A percentile compares a stretch with the other conserved stretches of the same genome.
Evolutionary conservation across 2,888 invertebrate species (phyloP).

Genomic region (Pristionchus entomophagus): DNA sequence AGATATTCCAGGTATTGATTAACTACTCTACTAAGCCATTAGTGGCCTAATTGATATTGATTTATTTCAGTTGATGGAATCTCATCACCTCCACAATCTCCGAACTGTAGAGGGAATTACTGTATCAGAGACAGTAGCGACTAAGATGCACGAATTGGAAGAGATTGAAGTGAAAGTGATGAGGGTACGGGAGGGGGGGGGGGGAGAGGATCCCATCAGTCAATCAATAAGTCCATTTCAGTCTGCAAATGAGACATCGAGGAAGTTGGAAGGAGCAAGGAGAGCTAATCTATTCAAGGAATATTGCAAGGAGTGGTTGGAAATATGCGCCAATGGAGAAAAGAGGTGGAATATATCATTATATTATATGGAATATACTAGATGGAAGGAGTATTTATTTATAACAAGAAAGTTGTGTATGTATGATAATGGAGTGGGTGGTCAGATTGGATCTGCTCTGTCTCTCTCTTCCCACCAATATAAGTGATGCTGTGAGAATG

Average conservation of each 20-base stretch:
- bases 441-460: background rate
- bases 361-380: background rate
- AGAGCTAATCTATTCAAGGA: conserved; percentile 5
- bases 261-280: conserved; percentile 33
- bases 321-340: conserved; percentile 2
- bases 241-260: conserved; percentile 32
- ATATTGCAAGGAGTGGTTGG: conserved; percentile 20
- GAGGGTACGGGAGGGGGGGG: background rate
- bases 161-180: background rate
- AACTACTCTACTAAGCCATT: too few species aligned
- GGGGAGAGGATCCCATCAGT: background rate
- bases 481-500: conserved; percentile 44
- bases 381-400: background rate
- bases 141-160: background rate
- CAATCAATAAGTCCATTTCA: background rate
- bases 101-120: background rate
- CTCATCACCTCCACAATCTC: background rate
- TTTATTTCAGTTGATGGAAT: background rate
- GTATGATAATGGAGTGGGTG: background rate
- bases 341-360: conserved; percentile 27
- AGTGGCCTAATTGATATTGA: background rate
- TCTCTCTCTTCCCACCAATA: conserved; percentile 35
- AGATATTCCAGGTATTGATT: conserved; percentile 15
- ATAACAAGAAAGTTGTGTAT: background rate
- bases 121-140: background rate